These are phyloP conservation scores for Channa argus DNA, from an alignment of 2,113 vertebrate species.

Conservation along the genomic window DNA sequence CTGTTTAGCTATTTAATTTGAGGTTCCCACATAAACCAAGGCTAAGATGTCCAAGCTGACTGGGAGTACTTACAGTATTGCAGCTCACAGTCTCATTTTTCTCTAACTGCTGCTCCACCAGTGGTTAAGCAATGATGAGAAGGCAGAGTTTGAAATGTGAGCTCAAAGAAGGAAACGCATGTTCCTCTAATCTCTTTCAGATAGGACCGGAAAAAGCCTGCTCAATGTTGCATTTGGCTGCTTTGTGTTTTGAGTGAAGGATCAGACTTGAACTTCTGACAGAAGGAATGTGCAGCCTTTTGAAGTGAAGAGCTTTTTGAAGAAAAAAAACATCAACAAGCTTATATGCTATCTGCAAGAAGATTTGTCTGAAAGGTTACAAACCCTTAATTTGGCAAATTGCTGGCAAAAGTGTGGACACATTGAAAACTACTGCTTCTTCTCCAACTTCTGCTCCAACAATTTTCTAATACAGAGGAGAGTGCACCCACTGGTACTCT, in stretches of 20 bases:
- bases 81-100: conserved; percentile 36
- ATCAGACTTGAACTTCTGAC: conserved; percentile 69
- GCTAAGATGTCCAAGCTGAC: conserved; percentile 31
- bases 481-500: conserved; percentile 7
- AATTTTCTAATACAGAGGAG: not conserved
- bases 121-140: conserved; percentile 57
- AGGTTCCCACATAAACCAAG: conserved; percentile 40
- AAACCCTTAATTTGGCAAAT: conserved; percentile 23
- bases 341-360: conserved; percentile 59
- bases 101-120: conserved; percentile 41
- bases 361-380: conserved; percentile 54
- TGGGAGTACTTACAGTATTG: conserved; percentile 15
- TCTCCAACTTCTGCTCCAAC: not conserved
- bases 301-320: conserved; percentile 53
- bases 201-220: conserved; percentile 58
- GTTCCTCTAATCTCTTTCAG: conserved; percentile 76
- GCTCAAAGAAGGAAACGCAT: conserved; percentile 66
- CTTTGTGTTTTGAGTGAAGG: conserved; percentile 69
- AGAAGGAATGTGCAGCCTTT: conserved; percentile 62
- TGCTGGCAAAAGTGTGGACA: conserved; percentile 10
- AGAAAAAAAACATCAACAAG: conserved; percentile 42
- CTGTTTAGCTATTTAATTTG: conserved; percentile 58
- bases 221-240: conserved; percentile 72
- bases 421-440: conserved; percentile 10
- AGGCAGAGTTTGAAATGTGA: conserved; percentile 66